phyloP scores from a whole-genome alignment of 2,113 vertebrate genomes.

The Anguilla rostrata region DNA sequence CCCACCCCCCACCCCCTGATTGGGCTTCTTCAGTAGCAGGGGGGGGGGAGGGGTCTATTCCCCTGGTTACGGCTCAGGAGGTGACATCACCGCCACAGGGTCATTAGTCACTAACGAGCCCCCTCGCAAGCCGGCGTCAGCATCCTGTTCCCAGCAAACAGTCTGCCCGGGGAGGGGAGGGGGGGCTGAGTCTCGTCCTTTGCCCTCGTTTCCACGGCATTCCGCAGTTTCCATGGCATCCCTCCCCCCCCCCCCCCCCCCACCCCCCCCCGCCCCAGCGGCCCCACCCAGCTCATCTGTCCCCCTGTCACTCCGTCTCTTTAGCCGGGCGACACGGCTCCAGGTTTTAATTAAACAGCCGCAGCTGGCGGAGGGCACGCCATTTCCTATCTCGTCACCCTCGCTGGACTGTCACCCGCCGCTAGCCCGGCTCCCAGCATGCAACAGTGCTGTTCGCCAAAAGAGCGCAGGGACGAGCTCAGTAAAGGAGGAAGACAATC shows the following conservation, averaged over 20 bases:
- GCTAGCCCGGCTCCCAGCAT: slow-evolving; percentile 12
- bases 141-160: slow-evolving; percentile 37
- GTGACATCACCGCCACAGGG: slow-evolving; percentile 36
- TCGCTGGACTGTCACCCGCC: not conserved
- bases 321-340: not conserved
- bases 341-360: slow-evolving; percentile 48
- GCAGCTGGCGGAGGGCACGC: slow-evolving; percentile 45
- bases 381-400: slow-evolving; percentile 43
- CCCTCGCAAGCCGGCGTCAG: slow-evolving; percentile 44
- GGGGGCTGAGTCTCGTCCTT: slow-evolving; percentile 39
- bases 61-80: slow-evolving; percentile 23
- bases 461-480: not conserved
- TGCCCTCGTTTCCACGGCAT: slow-evolving; percentile 23
- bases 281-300: not conserved
- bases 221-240: slow-evolving; percentile 25
- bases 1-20: not conserved
- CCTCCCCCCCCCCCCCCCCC: not conserved
- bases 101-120: slow-evolving; percentile 50
- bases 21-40: not conserved
- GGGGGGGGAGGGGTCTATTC: not conserved
- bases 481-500: not conserved
- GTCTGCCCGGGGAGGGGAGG: slow-evolving; percentile 28
- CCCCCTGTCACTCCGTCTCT: slow-evolving; percentile 14
- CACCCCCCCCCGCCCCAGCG: not conserved
- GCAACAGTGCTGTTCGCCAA: slow-evolving; percentile 11